A percentile compares a stretch with the other conserved stretches of the same genome.
phyloP scores from a whole-genome alignment of 2,113 vertebrate species.

The Conger conger region DNA sequence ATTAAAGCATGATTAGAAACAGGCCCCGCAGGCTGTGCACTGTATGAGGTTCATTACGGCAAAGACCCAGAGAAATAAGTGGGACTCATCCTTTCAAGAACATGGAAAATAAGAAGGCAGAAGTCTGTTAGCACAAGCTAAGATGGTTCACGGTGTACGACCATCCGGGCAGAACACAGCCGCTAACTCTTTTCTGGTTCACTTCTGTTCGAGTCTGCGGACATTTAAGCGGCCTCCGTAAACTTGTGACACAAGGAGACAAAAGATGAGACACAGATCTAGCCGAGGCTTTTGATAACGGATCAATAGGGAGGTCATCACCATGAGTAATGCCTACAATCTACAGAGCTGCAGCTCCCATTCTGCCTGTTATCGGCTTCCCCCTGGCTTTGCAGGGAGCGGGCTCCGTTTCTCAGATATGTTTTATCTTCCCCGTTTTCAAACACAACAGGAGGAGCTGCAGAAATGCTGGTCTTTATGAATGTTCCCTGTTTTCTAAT shows the following conservation, averaged over 20 bases:
- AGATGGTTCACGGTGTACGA: not conserved
- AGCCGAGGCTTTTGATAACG: slow-evolving; percentile 1
- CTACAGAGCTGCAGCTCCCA: not conserved
- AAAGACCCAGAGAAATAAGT: not conserved
- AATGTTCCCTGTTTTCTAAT: not conserved
- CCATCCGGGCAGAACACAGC: not conserved
- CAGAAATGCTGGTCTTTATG: not conserved
- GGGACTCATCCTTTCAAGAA: not conserved
- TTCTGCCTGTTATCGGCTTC: not conserved
- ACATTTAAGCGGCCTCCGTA: not conserved
- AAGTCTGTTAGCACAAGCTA: not conserved
- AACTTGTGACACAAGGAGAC: not conserved
- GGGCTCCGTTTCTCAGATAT: not conserved
- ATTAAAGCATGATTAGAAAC: not conserved
- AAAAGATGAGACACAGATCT: not conserved
- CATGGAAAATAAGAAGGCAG: not conserved
- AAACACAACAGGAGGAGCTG: not conserved
- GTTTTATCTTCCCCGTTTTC: not conserved
- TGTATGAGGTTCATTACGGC: not conserved
- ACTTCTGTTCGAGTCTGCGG: not conserved
- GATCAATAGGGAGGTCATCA: slow-evolving; percentile 7
- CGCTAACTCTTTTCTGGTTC: not conserved
- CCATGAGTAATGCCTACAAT: not conserved
- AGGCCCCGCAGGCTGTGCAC: not conserved
- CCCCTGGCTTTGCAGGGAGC: not conserved